A percentile compares a stretch with the other conserved stretches of the same genome.
Conservation (phyloP, 2,888 invertebrate genomes). For the Dinocampus coccinellae region DNA sequence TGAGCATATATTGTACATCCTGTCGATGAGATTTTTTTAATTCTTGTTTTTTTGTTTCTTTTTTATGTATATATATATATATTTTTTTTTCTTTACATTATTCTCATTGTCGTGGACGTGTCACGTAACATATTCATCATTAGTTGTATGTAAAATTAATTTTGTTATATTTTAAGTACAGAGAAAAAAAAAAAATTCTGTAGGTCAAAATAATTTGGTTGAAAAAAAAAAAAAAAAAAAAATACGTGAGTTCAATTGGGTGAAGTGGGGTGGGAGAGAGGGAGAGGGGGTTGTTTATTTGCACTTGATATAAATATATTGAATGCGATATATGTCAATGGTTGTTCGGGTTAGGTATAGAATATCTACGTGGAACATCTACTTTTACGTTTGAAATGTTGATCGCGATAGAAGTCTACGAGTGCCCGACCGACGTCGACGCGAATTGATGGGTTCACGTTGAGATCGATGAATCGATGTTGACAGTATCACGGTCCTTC, state of each 20-base stretch:
- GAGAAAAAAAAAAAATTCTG: too few relatives aligned
- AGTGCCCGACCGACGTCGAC: slow-evolving; percentile 19
- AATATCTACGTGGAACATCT: slow-evolving; percentile 18
- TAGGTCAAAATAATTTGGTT: too few relatives aligned
- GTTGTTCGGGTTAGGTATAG: neutral
- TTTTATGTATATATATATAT: neutral
- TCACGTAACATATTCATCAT: too few relatives aligned
- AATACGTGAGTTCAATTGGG: too few relatives aligned
- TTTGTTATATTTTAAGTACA: too few relatives aligned
- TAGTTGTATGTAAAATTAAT: too few relatives aligned
- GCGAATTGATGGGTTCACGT: slow-evolving; percentile 30
- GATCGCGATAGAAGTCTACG: slow-evolving; percentile 25
- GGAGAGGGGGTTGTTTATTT: too few relatives aligned
- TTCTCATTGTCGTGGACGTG: too few relatives aligned
- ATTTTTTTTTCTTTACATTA: too few relatives aligned
- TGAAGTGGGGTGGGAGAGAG: too few relatives aligned
- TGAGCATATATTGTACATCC: slow-evolving; percentile 35
- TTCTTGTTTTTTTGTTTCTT: slow-evolving; percentile 15
- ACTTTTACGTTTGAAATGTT: slow-evolving; percentile 22
- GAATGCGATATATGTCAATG: neutral
- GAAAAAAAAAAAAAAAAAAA: too few relatives aligned
- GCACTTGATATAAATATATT: neutral
- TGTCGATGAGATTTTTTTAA: slow-evolving; percentile 33
- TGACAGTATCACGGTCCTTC: slow-evolving; percentile 22
- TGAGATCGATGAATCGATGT: slow-evolving; percentile 29